Evolutionary conservation across 1,140 invertebrate species (phyloP).

Genomic region (Drosophila micromelanica): DNA sequence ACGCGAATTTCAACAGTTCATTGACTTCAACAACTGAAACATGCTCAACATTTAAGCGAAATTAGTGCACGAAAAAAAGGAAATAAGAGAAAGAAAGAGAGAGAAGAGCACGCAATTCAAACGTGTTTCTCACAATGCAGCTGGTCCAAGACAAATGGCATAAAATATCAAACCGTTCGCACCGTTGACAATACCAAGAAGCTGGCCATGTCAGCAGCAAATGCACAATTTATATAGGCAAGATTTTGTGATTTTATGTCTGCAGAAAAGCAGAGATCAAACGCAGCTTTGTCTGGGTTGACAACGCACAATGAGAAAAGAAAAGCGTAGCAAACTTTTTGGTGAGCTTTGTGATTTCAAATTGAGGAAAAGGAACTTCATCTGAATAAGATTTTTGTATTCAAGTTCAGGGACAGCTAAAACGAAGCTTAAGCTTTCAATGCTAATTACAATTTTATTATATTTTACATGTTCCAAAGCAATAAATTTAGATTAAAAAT

Average conservation of each 20-base stretch:
- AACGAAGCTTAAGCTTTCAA: no score
- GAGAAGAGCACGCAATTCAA: not conserved
- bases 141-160: conserved; percentile 25
- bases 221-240: conserved; percentile 8
- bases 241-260: conserved; percentile 7
- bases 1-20: conserved; percentile 25
- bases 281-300: not conserved
- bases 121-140: conserved; percentile 23
- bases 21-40: conserved; percentile 20
- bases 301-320: not conserved
- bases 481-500: no score
- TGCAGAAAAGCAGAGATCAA: conserved; percentile 10
- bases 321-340: not conserved
- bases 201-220: not conserved
- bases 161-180: conserved; percentile 18
- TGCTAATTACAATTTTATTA: no score
- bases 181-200: conserved; percentile 15
- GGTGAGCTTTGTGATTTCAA: no score
- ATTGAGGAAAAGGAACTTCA: no score
- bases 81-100: not conserved
- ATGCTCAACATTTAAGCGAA: conserved; percentile 20
- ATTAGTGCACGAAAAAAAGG: conserved; percentile 6
- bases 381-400: no score
- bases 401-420: no score
- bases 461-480: no score